A percentile compares a stretch with the other conserved stretches of the same genome.
These are phyloP conservation scores for Sebastes oblongus DNA, from an alignment of 2,797 vertebrate genomes.

Conservation along the genomic window DNA sequence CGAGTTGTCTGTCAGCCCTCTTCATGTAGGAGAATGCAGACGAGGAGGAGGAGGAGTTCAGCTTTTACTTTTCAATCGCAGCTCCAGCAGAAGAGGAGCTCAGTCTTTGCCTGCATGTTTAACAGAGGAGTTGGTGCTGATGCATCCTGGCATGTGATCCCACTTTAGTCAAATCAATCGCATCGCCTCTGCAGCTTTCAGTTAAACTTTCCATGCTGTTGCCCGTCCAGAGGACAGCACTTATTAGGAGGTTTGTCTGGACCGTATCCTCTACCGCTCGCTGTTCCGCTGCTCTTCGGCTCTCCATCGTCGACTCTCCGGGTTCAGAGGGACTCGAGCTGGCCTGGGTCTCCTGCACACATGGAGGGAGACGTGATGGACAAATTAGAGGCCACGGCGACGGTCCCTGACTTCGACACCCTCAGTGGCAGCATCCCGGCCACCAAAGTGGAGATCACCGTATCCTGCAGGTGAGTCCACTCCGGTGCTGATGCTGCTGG, in stretches of 20 bases:
- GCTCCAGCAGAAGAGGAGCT: slow-evolving; percentile 59
- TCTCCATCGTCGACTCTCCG: slow-evolving; percentile 46
- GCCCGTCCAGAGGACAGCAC: slow-evolving; percentile 55
- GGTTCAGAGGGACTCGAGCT: slow-evolving; percentile 60
- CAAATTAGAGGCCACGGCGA: slow-evolving; percentile 89
- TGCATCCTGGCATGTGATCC: slow-evolving; percentile 48
- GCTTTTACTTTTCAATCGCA: slow-evolving; percentile 75
- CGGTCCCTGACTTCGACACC: slow-evolving; percentile 88
- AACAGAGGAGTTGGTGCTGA: slow-evolving; percentile 46
- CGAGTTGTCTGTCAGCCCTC: slow-evolving; percentile 39
- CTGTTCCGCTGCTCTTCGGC: slow-evolving; percentile 36
- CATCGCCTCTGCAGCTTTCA: slow-evolving; percentile 19
- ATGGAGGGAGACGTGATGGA: slow-evolving; percentile 91
- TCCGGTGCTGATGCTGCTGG: background rate
- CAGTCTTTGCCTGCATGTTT: slow-evolving; percentile 50
- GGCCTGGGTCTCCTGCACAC: slow-evolving; percentile 68
- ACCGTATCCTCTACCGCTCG: slow-evolving; percentile 39
- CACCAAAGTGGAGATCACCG: slow-evolving; percentile 96
- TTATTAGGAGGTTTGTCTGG: slow-evolving; percentile 54
- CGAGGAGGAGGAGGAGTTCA: slow-evolving; percentile 82
- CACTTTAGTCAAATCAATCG: slow-evolving; percentile 6
- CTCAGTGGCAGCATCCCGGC: slow-evolving; percentile 90
- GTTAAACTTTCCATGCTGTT: slow-evolving; percentile 74
- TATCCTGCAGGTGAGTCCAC: slow-evolving; percentile 91
- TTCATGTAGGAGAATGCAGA: slow-evolving; percentile 74